These are phyloP conservation scores for Pseudomyrmex concolor DNA, from an alignment of 1,140 invertebrate genomes.

Conservation along the genomic window DNA sequence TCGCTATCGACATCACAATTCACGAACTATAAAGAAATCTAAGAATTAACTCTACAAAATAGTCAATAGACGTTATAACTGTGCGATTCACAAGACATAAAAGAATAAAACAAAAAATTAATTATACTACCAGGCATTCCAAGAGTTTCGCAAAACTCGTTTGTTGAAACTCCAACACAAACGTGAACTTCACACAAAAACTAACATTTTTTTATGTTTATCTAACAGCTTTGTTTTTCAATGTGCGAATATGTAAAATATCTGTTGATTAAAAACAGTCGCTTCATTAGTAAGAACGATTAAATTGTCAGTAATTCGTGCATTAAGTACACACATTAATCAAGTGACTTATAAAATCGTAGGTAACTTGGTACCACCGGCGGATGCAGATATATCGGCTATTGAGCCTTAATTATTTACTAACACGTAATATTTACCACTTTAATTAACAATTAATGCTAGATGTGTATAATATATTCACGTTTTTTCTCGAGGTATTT, in stretches of 20 bases:
- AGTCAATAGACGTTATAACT: conserved; percentile 1
- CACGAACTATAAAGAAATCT: conserved; percentile 12
- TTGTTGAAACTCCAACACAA: not conserved
- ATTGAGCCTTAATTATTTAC: not conserved
- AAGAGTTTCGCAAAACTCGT: not conserved
- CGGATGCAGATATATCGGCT: conserved; percentile 44
- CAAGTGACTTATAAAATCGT: conserved; percentile 53
- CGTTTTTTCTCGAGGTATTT: not conserved
- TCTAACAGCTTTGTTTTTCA: not conserved
- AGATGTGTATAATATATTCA: too few species aligned
- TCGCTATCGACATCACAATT: not conserved
- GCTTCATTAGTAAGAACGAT: too few species aligned
- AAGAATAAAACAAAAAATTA: not conserved
- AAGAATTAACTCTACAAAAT: conserved; percentile 1
- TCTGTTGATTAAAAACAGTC: not conserved
- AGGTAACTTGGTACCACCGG: conserved; percentile 82
- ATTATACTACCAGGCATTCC: not conserved
- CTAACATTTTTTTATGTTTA: not conserved
- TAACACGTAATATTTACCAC: too few species aligned
- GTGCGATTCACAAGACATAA: not conserved
- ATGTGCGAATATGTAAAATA: not conserved
- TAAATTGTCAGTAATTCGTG: too few species aligned
- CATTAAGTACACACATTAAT: not conserved
- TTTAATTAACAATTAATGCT: too few species aligned
- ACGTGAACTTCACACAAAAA: not conserved